These are phyloP conservation scores for Charaxes varanes DNA, from an alignment of 1,140 invertebrate species.

Conservation along the genomic window DNA sequence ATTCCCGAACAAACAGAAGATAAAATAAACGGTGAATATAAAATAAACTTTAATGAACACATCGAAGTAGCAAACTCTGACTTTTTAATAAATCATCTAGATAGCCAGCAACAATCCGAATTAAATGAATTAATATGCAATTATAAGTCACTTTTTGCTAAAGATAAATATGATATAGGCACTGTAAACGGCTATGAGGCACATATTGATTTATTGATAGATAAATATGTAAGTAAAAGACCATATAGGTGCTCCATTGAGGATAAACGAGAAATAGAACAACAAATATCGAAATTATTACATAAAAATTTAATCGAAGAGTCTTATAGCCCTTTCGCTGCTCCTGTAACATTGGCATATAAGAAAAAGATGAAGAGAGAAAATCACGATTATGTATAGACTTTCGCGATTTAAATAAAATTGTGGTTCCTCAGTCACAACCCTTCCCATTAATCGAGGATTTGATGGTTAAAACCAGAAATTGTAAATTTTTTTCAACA, in stretches of 20 bases:
- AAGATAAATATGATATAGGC: conserved; percentile 14
- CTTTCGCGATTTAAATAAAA: background rate
- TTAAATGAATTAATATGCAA: conserved; percentile 13
- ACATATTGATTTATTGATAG: conserved; percentile 14
- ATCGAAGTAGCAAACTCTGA: background rate
- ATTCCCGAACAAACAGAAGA: too few relatives aligned
- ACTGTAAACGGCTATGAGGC: conserved; percentile 15
- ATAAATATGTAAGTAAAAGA: conserved; percentile 8
- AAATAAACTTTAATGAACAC: conserved; percentile 4
- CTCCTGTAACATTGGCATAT: background rate
- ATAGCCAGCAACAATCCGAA: conserved; percentile 5
- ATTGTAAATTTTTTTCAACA: background rate
- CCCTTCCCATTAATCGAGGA: background rate
- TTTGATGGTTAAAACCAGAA: background rate
- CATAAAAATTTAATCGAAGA: too few relatives aligned
- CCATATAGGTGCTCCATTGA: too few relatives aligned
- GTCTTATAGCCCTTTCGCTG: background rate
- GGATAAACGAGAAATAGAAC: too few relatives aligned
- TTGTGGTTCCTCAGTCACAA: background rate
- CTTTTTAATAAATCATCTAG: conserved; percentile 5
- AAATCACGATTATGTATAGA: background rate
- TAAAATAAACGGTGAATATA: too few relatives aligned
- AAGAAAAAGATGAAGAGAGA: background rate
- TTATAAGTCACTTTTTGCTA: conserved; percentile 15
- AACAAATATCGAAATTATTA: too few relatives aligned